These are phyloP conservation scores for Odontomachus brunneus DNA, from an alignment of 1,140 invertebrate genomes.

Conservation along the genomic window DNA sequence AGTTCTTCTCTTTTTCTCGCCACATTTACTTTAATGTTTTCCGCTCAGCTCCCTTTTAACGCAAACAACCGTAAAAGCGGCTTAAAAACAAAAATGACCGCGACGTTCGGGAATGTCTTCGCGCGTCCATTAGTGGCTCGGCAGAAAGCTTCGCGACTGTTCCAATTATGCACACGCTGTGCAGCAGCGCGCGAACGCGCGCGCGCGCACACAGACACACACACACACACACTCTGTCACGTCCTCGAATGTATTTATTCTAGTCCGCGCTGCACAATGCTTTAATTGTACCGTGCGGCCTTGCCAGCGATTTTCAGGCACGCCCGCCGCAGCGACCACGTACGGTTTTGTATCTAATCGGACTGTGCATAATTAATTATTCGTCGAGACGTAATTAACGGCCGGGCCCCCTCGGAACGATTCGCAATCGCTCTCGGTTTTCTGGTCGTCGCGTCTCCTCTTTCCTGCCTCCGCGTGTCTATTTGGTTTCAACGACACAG, in stretches of 20 bases:
- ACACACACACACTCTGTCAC: neutral
- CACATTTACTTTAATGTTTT: neutral
- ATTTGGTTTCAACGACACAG: slow-evolving; percentile 2
- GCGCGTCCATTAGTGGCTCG: slow-evolving; percentile 27
- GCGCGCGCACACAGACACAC: neutral
- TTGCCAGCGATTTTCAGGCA: slow-evolving; percentile 52
- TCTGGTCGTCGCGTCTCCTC: neutral
- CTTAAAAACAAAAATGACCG: slow-evolving; percentile 1
- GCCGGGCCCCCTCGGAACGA: slow-evolving; percentile 2
- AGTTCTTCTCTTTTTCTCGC: too few species aligned
- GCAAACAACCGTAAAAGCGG: neutral
- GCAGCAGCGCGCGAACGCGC: too few species aligned
- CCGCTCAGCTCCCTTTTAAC: neutral
- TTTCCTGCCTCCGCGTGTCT: neutral
- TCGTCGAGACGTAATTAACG: slow-evolving; percentile 42
- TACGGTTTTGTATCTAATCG: slow-evolving; percentile 56
- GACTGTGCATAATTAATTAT: slow-evolving; percentile 54
- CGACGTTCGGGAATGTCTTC: slow-evolving; percentile 28
- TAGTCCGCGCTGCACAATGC: slow-evolving; percentile 10
- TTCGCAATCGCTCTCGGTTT: slow-evolving; percentile 49
- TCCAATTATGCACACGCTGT: slow-evolving; percentile 32
- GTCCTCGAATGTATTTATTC: slow-evolving; percentile 39
- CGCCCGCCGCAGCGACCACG: slow-evolving; percentile 39
- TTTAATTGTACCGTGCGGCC: slow-evolving; percentile 46
- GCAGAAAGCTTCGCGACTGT: slow-evolving; percentile 1